A percentile compares a stretch with the other conserved stretches of the same genome.
These are phyloP conservation scores for Rattus norvegicus DNA, from an alignment of 2,113 vertebrate species.

Conservation along the genomic window DNA sequence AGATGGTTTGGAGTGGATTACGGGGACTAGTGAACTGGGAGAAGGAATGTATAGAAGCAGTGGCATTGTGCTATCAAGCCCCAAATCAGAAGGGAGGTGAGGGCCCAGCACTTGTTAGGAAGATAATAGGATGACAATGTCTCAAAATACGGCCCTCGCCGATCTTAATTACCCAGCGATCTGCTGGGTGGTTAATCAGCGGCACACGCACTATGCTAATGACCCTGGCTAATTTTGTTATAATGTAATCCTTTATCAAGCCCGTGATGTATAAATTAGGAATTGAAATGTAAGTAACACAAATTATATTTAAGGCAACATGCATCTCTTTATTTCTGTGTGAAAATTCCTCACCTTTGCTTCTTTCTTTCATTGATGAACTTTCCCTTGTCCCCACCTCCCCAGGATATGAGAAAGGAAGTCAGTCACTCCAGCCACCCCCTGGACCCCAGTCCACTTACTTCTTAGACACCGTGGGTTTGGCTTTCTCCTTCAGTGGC, in stretches of 20 bases:
- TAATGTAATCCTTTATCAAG: conserved; percentile 79
- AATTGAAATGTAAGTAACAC: conserved; percentile 75
- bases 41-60: neutral
- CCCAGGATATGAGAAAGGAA: neutral
- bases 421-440: rapidly evolving
- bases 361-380: conserved; percentile 5
- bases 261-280: conserved; percentile 81
- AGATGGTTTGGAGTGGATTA: neutral
- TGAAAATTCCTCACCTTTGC: neutral
- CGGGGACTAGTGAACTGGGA: rapidly evolving
- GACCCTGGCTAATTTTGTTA: conserved; percentile 78
- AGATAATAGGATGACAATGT: conserved; percentile 74
- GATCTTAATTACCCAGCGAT: conserved; percentile 72
- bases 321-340: conserved; percentile 58
- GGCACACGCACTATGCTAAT: conserved; percentile 77
- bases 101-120: conserved; percentile 63
- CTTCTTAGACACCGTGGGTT: neutral
- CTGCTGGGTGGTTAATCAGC: conserved; percentile 78
- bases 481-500: neutral
- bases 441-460: rapidly evolving
- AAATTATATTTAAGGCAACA: conserved; percentile 81
- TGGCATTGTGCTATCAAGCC: neutral
- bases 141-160: neutral
- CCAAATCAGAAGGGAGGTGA: conserved; percentile 75
- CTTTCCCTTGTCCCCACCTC: rapidly evolving